Evolutionary conservation across 2,797 vertebrate genomes (phyloP).

Genomic region (Hypotaenidia okinawae): DNA sequence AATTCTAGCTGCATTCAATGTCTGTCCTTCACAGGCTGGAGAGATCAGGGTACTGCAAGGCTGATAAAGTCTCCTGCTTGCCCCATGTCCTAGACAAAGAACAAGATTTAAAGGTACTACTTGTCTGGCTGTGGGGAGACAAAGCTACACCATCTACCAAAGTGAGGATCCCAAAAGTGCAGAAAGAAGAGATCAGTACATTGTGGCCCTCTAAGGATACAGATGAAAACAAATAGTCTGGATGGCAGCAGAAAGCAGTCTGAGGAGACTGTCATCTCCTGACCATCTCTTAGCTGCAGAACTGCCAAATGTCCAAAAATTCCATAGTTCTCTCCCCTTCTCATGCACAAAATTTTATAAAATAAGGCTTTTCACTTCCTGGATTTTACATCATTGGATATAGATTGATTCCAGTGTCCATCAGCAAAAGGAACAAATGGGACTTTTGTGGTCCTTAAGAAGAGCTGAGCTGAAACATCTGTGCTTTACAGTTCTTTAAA

Average conservation of each 20-base stretch:
- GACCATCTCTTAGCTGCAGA: neutral
- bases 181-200: neutral
- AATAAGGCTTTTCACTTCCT: neutral
- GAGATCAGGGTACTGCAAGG: neutral
- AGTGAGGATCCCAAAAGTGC: neutral
- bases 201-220: neutral
- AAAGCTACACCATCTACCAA: neutral
- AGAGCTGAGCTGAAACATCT: neutral
- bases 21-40: neutral
- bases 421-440: neutral
- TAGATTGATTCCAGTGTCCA: neutral
- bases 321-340: neutral
- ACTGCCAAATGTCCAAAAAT: neutral
- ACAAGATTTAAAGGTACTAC: neutral
- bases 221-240: neutral
- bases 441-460: neutral
- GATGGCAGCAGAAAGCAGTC: neutral
- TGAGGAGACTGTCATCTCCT: neutral
- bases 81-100: neutral
- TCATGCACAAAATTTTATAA: neutral
- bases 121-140: neutral
- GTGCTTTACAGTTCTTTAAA: neutral
- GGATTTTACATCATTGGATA: neutral
- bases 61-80: neutral
- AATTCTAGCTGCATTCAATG: neutral